Percentiles rank a stretch among this genome's conserved stretches.
These are phyloP conservation scores for Eunapius fragilis DNA, from an alignment of 37 sponge, comb jelly and placozoan species.

Conservation along the genomic window DNA sequence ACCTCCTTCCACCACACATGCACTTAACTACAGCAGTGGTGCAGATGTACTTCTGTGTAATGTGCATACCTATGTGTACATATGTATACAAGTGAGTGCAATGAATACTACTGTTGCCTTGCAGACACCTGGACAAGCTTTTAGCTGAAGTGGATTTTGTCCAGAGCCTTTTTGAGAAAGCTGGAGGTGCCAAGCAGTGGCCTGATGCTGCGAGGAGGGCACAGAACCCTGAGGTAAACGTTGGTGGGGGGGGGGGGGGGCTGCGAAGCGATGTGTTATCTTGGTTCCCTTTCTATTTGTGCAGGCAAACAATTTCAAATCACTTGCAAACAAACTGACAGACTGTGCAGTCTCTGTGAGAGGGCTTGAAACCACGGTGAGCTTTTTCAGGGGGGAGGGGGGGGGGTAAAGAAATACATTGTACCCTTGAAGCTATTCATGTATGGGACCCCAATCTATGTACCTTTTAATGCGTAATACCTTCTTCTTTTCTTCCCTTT, in stretches of 20 bases:
- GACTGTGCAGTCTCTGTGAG: conserved; percentile 43
- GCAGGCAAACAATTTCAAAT: conserved; percentile 44
- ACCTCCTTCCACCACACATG: too few species aligned
- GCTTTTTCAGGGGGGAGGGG: background rate
- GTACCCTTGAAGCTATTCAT: too few species aligned
- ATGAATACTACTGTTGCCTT: background rate
- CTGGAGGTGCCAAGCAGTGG: conserved; percentile 64
- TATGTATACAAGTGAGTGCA: background rate
- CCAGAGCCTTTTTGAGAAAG: conserved; percentile 70
- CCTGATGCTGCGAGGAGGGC: background rate
- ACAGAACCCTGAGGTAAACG: background rate
- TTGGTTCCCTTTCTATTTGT: background rate
- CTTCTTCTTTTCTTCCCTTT: background rate
- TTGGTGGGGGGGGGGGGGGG: background rate
- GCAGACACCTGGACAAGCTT: conserved; percentile 59
- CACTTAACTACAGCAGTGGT: too few species aligned
- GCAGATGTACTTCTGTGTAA: too few species aligned
- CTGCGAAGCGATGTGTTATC: too few species aligned
- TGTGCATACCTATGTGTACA: too few species aligned
- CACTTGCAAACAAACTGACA: conserved; percentile 41
- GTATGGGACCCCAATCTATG: too few species aligned
- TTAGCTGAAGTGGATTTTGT: conserved; percentile 46
- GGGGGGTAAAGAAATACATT: background rate
- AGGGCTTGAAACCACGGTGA: conserved; percentile 67
- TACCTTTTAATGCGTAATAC: background rate